Evolutionary conservation across 2,888 invertebrate genomes (phyloP), one percentile per base, ranked within the genome.

Genomic region (Cartodere bifasciata): DNA sequence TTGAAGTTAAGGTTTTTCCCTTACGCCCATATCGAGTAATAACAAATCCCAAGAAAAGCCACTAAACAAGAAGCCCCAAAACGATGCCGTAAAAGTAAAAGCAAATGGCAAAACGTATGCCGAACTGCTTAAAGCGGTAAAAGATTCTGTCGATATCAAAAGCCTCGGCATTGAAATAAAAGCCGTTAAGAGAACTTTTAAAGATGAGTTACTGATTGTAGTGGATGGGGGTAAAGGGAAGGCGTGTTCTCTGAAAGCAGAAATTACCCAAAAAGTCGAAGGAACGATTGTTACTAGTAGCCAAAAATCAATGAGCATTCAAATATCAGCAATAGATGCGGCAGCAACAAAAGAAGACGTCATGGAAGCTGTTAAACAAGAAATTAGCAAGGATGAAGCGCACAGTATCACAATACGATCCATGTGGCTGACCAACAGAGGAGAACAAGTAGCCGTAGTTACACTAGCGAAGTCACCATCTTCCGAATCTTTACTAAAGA

Each of bases 251-350:
- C 29, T 36, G 15, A 26, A 21, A 16, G 16, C 20, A 23, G 27
- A 27, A 15, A 13, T 33, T 3, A 17, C 6, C 15, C 12, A 13
- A 6, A 23, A 28, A 10, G 13, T 34, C 3, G n/a, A 31, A 12
- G 23, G 6, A 7, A 23, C 11, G 10, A 11, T 9, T 23, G n/a
- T n/a, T n/a, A n/a, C n/a, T n/a, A n/a, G n/a, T n/a, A n/a, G n/a
- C n/a, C 23, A 23, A 23, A 23, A 23, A 23, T 7, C 9, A 10
- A 7, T 7, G 22, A 12, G n/a, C 4, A 15, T 36, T 10, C 34
- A 34, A 23, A 21, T 37, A 7, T 30, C 32, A 13, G 34, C 25
- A 15, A 13, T 38, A 13, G 33, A 38, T 10, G 36, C 28, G 12
- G 14, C 27, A 3, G 30, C 32, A 9, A 27, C 34, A 2, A 29